Evolutionary conservation across 30 jellyfish, hydroid and myxozoan genomes (phyloP).

Genomic region (Phacellophora camtschatica): DNA sequence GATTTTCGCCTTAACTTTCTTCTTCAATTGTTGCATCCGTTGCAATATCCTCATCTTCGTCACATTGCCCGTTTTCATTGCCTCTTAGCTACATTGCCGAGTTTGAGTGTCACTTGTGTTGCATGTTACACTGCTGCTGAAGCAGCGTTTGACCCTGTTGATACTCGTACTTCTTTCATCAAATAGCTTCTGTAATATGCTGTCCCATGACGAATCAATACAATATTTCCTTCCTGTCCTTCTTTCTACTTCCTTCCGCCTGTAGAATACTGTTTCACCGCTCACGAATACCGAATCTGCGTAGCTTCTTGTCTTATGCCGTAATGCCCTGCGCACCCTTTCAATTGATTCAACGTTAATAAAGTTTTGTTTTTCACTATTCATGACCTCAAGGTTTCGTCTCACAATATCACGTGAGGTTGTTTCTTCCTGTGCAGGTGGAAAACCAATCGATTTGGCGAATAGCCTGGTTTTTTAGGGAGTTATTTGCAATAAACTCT

Average conservation of each 20-base stretch:
- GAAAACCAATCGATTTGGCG: too few relatives aligned
- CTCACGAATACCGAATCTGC: not conserved
- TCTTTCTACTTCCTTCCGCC: not conserved
- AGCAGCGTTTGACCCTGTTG: not conserved
- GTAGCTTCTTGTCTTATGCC: conserved; percentile 14
- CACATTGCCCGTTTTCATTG: not conserved
- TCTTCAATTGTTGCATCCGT: not conserved
- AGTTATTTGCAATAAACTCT: too few relatives aligned
- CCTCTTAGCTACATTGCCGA: not conserved
- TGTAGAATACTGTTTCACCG: conserved; percentile 33
- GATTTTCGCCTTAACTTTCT: not conserved
- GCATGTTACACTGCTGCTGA: not conserved
- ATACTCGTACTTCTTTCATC: not conserved
- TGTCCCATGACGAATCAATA: not conserved
- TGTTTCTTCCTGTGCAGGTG: not conserved
- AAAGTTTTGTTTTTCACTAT: not conserved
- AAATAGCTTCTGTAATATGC: not conserved
- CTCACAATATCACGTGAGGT: not conserved
- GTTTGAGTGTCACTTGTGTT: not conserved
- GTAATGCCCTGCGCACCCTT: not conserved
- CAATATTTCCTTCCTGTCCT: not conserved
- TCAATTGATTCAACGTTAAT: not conserved
- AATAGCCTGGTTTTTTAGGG: too few relatives aligned
- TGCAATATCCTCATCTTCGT: not conserved
- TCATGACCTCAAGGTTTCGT: not conserved